Evolutionary conservation across 1,140 invertebrate genomes (phyloP).

Genomic region (Heterodera carotae): DNA sequence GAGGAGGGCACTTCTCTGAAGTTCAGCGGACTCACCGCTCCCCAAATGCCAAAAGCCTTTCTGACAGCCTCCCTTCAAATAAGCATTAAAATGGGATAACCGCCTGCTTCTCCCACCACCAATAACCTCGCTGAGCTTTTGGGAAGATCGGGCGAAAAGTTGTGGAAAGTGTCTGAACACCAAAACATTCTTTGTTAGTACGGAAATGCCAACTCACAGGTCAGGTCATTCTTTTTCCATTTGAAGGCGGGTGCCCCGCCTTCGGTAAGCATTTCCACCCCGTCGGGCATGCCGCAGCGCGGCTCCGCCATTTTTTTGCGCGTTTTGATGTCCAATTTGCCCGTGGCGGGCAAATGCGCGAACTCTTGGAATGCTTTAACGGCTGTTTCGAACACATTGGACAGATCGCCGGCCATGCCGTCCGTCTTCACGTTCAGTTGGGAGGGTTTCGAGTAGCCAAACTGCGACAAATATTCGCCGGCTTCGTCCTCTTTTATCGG

Average conservation of each 20-base stretch:
- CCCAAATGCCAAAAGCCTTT: constrained; percentile 13
- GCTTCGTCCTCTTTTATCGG: constrained; percentile 8
- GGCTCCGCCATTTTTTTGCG: constrained; percentile 52
- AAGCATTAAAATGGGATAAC: not conserved
- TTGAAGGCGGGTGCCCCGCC: constrained; percentile 9
- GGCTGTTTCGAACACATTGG: constrained; percentile 32
- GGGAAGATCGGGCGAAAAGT: constrained; percentile 4
- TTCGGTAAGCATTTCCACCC: not conserved
- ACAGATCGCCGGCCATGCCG: constrained; percentile 44
- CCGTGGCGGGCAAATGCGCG: constrained; percentile 41
- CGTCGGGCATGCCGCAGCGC: constrained; percentile 24
- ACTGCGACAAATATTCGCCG: not conserved
- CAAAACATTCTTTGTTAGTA: no score
- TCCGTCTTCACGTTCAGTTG: constrained; percentile 8
- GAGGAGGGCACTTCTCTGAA: constrained; percentile 11
- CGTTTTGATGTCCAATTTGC: constrained; percentile 40
- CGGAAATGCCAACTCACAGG: not conserved
- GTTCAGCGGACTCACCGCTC: constrained; percentile 4
- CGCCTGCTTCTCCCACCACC: not conserved
- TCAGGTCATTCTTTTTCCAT: not conserved
- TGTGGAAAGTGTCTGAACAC: not conserved
- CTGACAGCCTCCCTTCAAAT: not conserved
- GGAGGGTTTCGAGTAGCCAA: not conserved
- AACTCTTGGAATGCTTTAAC: constrained; percentile 53
- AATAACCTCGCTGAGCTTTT: not conserved